phyloP scores from a whole-genome alignment of 2,113 vertebrate genomes.

The Holacanthus passer region DNA sequence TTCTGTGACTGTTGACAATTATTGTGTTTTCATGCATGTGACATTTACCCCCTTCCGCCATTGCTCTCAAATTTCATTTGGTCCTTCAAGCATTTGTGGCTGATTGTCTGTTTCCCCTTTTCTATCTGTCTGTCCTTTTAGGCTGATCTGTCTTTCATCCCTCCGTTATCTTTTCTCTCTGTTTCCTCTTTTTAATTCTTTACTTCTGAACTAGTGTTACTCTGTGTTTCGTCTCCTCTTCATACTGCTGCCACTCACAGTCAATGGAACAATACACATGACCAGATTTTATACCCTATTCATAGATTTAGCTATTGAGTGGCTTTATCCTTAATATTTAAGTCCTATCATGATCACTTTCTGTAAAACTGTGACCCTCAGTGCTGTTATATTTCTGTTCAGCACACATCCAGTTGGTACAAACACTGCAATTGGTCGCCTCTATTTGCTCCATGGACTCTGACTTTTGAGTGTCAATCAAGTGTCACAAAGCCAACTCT shows the following conservation, averaged over 20 bases:
- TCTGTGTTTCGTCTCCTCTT: not conserved
- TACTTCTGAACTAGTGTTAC: not conserved
- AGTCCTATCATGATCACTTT: not conserved
- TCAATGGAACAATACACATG: not conserved
- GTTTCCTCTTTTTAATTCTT: not conserved
- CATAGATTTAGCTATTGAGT: not conserved
- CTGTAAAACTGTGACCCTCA: conserved; percentile 15
- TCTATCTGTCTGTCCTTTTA: not conserved
- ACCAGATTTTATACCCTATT: not conserved
- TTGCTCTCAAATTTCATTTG: conserved; percentile 11
- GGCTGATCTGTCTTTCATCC: not conserved
- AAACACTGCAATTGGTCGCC: conserved; percentile 29
- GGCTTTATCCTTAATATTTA: not conserved
- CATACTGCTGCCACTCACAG: not conserved
- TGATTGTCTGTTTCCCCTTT: conserved; percentile 9
- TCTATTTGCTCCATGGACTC: conserved; percentile 45
- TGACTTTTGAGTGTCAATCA: conserved; percentile 24
- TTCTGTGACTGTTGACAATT: conserved; percentile 35
- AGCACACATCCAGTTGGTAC: conserved; percentile 25
- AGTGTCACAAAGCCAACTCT: conserved; percentile 6
- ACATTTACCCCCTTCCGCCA: not conserved
- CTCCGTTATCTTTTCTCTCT: not conserved
- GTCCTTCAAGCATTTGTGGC: not conserved
- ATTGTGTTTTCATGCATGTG: conserved; percentile 20
- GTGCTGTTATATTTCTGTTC: conserved; percentile 20